These are phyloP conservation scores for Calliphora vomitoria DNA, from an alignment of 2,888 invertebrate genomes.

Conservation along the genomic window DNA sequence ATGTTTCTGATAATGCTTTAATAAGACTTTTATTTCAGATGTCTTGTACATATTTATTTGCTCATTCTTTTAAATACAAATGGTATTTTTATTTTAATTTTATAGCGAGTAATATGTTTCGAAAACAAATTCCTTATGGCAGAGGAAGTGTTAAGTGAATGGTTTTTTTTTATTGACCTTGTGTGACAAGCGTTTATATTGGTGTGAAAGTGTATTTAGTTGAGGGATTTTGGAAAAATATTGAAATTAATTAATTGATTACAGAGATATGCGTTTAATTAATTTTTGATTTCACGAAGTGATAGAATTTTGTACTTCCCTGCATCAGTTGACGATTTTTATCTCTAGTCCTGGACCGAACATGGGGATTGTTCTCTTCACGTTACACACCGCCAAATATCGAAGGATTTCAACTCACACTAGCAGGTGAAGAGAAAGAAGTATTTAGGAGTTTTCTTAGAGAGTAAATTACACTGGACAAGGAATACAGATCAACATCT, in stretches of 20 bases:
- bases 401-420: too few species aligned
- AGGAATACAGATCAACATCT: too few species aligned
- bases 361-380: too few species aligned
- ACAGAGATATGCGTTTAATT: neutral
- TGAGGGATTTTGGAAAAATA: neutral
- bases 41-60: neutral
- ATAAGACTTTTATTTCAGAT: conserved; percentile 69
- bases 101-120: conserved; percentile 16
- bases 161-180: conserved; percentile 51
- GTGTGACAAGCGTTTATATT: neutral
- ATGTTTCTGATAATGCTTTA: conserved; percentile 70
- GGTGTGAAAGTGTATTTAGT: too few species aligned
- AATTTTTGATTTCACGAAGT: too few species aligned
- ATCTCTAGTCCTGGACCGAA: too few species aligned
- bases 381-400: too few species aligned
- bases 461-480: too few species aligned
- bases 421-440: too few species aligned
- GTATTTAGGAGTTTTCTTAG: too few species aligned
- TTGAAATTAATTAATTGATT: neutral
- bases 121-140: conserved; percentile 1
- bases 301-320: too few species aligned
- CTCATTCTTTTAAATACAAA: neutral
- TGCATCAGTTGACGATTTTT: too few species aligned
- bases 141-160: conserved; percentile 39
- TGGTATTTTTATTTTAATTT: conserved; percentile 44